These are phyloP conservation scores for Hemitrygon akajei DNA, from an alignment of 2,797 vertebrate species.

Conservation along the genomic window DNA sequence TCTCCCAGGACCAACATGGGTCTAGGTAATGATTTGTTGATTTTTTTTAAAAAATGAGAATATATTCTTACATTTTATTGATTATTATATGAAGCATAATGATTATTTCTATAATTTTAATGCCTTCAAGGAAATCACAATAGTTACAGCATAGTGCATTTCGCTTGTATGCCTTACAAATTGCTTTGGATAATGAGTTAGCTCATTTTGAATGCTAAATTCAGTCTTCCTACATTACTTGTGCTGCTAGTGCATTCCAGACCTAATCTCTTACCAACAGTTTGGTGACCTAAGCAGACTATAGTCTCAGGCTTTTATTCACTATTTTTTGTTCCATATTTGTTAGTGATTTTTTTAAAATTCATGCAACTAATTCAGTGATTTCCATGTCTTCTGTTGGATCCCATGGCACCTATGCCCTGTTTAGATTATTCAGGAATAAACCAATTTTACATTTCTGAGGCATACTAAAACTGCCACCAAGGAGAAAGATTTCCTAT, in stretches of 20 bases:
- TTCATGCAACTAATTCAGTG: not conserved
- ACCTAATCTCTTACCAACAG: no score
- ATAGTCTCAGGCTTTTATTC: not conserved
- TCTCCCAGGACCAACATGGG: constrained; percentile 94
- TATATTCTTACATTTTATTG: not conserved
- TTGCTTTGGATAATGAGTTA: no score
- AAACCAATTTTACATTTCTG: not conserved
- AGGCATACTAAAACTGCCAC: not conserved
- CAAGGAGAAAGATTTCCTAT: not conserved
- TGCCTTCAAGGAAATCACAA: not conserved
- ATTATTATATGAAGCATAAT: not conserved
- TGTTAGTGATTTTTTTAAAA: not conserved
- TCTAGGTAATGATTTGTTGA: constrained; percentile 68
- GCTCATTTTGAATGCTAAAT: no score
- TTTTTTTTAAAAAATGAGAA: not conserved
- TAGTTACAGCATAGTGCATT: no score
- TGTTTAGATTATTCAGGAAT: not conserved
- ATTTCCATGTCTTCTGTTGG: not conserved
- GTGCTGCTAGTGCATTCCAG: no score
- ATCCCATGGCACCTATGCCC: not conserved
- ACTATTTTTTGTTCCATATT: not conserved
- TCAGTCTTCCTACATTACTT: no score
- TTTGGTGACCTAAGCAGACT: not conserved
- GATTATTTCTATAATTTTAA: not conserved
- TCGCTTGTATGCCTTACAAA: no score